These are phyloP conservation scores for Erebia epiphron DNA, from an alignment of 2,888 invertebrate genomes.

Conservation along the genomic window DNA sequence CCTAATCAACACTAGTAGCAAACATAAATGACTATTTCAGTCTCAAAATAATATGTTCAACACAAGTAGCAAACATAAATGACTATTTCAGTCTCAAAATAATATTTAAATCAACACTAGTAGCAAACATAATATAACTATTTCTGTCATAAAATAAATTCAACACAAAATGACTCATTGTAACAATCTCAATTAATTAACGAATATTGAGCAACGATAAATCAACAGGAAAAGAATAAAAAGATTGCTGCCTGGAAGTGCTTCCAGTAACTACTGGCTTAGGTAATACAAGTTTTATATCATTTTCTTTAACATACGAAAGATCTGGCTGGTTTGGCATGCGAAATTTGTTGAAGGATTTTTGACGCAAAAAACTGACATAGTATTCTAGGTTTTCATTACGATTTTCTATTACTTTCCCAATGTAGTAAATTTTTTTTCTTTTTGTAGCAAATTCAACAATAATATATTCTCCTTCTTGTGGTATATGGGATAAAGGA, in stretches of 20 bases:
- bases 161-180: not conserved
- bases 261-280: too few species aligned
- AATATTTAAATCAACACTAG: not conserved
- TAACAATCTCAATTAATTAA: not conserved
- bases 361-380: not conserved
- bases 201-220: not conserved
- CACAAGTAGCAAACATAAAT: too few species aligned
- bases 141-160: not conserved
- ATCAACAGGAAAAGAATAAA: not conserved
- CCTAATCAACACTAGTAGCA: too few species aligned
- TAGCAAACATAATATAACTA: not conserved
- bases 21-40: too few species aligned
- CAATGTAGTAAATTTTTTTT: not conserved
- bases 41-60: too few species aligned
- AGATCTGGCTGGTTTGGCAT: not conserved
- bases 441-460: not conserved
- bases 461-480: not conserved
- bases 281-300: not conserved
- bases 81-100: not conserved
- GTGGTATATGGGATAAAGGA: not conserved
- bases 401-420: not conserved
- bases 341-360: not conserved
- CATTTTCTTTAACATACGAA: not conserved
- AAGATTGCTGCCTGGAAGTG: not conserved
- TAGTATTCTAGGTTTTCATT: not conserved